Percentiles rank a stretch among this genome's conserved stretches.
These are phyloP conservation scores for Sturmia bella DNA, from an alignment of 2,888 invertebrate genomes.

Conservation along the genomic window DNA sequence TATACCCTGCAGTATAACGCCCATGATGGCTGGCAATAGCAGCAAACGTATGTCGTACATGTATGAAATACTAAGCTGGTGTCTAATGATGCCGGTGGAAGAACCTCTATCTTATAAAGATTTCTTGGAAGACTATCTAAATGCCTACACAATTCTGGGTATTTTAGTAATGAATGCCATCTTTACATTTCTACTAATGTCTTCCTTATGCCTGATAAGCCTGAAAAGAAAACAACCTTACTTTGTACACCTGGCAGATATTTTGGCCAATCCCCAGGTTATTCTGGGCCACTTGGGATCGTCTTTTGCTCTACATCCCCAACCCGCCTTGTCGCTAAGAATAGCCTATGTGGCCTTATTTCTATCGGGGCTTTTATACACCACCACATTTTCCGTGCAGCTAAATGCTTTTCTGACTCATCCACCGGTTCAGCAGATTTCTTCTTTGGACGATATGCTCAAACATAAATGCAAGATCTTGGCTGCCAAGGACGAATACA, in stretches of 20 bases:
- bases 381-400: slow-evolving; percentile 69
- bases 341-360: slow-evolving; percentile 68
- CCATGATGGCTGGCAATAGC: slow-evolving; percentile 28
- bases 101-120: slow-evolving; percentile 52
- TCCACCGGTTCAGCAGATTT: slow-evolving; percentile 60
- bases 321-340: slow-evolving; percentile 30
- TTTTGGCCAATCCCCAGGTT: slow-evolving; percentile 67
- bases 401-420: slow-evolving; percentile 70
- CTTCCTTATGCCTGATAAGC: slow-evolving; percentile 12
- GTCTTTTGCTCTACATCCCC: slow-evolving; percentile 53
- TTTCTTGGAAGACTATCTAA: slow-evolving; percentile 38
- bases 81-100: slow-evolving; percentile 68
- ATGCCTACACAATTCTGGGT: not conserved
- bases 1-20: slow-evolving; percentile 62
- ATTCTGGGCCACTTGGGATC: slow-evolving; percentile 69
- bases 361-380: slow-evolving; percentile 68
- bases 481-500: slow-evolving; percentile 32
- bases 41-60: slow-evolving; percentile 51
- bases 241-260: slow-evolving; percentile 27
- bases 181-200: slow-evolving; percentile 39
- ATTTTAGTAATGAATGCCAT: slow-evolving; percentile 51
- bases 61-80: slow-evolving; percentile 59
- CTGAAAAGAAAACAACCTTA: slow-evolving; percentile 12
- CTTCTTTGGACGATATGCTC: slow-evolving; percentile 64
- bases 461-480: slow-evolving; percentile 48